Percentiles rank a stretch among this genome's conserved stretches.
These are phyloP conservation scores for Aphis craccivora DNA, from an alignment of 1,140 invertebrate genomes.

Conservation along the genomic window DNA sequence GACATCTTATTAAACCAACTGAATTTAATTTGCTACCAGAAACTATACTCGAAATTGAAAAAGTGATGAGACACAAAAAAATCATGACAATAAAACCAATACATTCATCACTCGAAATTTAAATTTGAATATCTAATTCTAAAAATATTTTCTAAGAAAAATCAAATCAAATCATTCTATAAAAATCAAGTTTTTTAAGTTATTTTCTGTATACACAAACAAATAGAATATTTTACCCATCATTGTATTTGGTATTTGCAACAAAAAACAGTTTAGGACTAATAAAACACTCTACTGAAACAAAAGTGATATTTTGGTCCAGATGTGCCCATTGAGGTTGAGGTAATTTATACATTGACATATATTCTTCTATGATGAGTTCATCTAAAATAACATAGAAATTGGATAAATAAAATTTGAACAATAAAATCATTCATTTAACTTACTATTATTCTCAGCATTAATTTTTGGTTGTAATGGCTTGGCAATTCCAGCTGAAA, in stretches of 20 bases:
- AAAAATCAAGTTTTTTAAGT: not conserved
- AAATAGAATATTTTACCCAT: conserved; percentile 24
- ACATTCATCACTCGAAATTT: too few relatives aligned
- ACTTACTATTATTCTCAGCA: not conserved
- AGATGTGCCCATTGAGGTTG: conserved; percentile 48
- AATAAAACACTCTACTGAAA: not conserved
- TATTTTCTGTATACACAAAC: not conserved
- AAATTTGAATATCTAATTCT: not conserved
- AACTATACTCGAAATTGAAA: too few relatives aligned
- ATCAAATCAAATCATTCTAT: not conserved
- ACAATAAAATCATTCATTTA: not conserved
- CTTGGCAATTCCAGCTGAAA: not conserved
- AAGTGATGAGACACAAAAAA: too few relatives aligned
- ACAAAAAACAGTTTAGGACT: conserved; percentile 39
- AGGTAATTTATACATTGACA: conserved; percentile 32
- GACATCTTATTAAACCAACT: too few relatives aligned
- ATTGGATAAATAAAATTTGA: not conserved
- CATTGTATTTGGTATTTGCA: not conserved
- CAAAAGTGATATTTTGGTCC: not conserved
- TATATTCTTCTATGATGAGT: not conserved
- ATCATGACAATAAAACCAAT: too few relatives aligned
- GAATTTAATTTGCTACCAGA: too few relatives aligned
- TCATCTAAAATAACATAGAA: not conserved
- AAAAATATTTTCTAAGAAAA: too few relatives aligned
- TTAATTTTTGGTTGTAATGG: not conserved